Base-by-base conservation (phyloP, 2,113 vertebrate species). In the Pedetes capensis region DNA sequence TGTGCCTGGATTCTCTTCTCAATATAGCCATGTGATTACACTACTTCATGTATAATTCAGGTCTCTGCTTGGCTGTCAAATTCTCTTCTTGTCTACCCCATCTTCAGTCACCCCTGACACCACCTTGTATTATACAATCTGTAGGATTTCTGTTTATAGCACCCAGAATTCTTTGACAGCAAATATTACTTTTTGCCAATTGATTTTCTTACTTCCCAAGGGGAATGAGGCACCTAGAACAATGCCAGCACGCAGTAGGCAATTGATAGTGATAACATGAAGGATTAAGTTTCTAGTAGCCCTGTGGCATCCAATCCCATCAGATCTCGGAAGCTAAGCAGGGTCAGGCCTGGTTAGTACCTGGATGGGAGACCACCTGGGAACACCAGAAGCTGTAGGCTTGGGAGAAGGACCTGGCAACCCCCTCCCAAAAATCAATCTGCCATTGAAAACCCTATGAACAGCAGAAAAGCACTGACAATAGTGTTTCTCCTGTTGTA, bases 1-100 rank as follows among this genome's bases (percentile, higher is more conserved):
- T 8, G 27, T 27, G 3, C 4, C 25, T 81, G 59, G 17, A 42
- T 34, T 27, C 1, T 68, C 6, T 34, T 23, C 44, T 22, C 25
- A 63, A 86, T 0, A 34, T 2, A 49, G 8, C 2, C 2, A 4
- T 3, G 10, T 20, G 20, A 16, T 18, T 47, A 4, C 1, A 20
- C 8, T 69, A 12, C 27, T 83, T 34, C 29, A 1, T 47, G 13
- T 96, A 12, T 25, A 39, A 93, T 96, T 97, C 34, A 12, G 2
- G 23, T 23, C 6, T 11, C 32, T 34, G 14, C 29, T 61, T 47
- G 44, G 17, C 22, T 95, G 63, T 97, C 34, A 53, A 17, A 61
- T 10, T 16, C 2, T 5, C 25, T 47, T 14, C 4, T 81, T 89
- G 32, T 75, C 8, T 1, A 1, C 6, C 10, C 76, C 29, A 27